These are phyloP conservation scores for Blastobasis adustella DNA, from an alignment of 2,888 invertebrate genomes.

Conservation along the genomic window DNA sequence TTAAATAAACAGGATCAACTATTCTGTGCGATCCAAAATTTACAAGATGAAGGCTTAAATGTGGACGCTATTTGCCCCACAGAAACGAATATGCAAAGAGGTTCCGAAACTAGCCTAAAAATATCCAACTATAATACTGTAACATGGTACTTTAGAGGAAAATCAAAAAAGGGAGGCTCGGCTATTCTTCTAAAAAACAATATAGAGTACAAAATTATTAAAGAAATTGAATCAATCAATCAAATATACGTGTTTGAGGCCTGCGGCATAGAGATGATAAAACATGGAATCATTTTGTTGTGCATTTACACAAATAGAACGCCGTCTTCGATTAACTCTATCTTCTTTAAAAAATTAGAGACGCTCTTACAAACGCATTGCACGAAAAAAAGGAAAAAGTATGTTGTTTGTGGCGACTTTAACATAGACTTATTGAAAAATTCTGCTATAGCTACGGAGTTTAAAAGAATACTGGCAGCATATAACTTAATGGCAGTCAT, in stretches of 20 bases:
- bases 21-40: neutral
- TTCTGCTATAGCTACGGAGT: neutral
- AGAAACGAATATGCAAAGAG: neutral
- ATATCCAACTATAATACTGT: neutral
- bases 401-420: neutral
- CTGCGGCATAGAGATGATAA: neutral
- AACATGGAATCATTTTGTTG: neutral
- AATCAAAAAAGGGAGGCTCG: neutral
- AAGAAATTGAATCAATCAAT: constrained; percentile 2
- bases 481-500: neutral
- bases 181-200: too few species aligned
- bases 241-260: constrained; percentile 4
- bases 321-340: neutral
- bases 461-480: neutral
- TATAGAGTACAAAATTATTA: too few species aligned
- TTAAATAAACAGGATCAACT: neutral
- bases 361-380: neutral
- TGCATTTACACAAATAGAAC: constrained; percentile 3
- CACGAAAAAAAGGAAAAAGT: neutral
- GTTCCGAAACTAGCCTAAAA: neutral
- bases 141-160: neutral
- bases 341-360: constrained; percentile 1
- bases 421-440: neutral
- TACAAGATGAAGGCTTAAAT: neutral
- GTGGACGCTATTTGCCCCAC: neutral